These are phyloP conservation scores for Habrosyne pyritoides DNA, from an alignment of 2,888 invertebrate genomes.

Conservation along the genomic window DNA sequence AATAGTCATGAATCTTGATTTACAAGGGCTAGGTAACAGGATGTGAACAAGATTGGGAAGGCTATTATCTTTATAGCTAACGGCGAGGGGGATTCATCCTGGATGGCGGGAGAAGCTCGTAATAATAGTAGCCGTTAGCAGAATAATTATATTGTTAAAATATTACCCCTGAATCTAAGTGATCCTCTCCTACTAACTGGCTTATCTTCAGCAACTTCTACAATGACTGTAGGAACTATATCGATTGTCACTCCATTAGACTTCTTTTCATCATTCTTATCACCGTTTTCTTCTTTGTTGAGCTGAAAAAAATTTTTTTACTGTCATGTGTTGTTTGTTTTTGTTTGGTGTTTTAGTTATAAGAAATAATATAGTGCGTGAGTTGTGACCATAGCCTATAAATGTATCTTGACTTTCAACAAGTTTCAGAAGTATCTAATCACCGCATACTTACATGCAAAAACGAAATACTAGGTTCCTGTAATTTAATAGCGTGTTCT, in stretches of 20 bases:
- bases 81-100: too few species aligned
- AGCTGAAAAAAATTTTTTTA: slow-evolving; percentile 37
- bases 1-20: too few species aligned
- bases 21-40: too few species aligned
- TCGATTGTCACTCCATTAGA: slow-evolving; percentile 68
- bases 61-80: too few species aligned
- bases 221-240: slow-evolving; percentile 54
- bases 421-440: not conserved
- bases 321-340: too few species aligned
- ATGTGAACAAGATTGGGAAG: too few species aligned
- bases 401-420: not conserved
- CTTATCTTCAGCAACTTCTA: slow-evolving; percentile 67
- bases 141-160: slow-evolving; percentile 4
- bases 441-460: slow-evolving; percentile 74
- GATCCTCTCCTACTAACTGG: slow-evolving; percentile 69
- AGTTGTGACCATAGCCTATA: not conserved
- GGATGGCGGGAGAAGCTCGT: too few species aligned
- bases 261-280: slow-evolving; percentile 61
- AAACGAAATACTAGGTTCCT: slow-evolving; percentile 84
- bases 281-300: slow-evolving; percentile 54
- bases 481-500: slow-evolving; percentile 88
- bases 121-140: too few species aligned
- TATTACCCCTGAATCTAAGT: slow-evolving; percentile 83
- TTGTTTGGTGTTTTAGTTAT: too few species aligned
- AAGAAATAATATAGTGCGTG: not conserved